Evolutionary conservation across 2,888 invertebrate species (phyloP).

Genomic region (Reticulitermes lucifugus): DNA sequence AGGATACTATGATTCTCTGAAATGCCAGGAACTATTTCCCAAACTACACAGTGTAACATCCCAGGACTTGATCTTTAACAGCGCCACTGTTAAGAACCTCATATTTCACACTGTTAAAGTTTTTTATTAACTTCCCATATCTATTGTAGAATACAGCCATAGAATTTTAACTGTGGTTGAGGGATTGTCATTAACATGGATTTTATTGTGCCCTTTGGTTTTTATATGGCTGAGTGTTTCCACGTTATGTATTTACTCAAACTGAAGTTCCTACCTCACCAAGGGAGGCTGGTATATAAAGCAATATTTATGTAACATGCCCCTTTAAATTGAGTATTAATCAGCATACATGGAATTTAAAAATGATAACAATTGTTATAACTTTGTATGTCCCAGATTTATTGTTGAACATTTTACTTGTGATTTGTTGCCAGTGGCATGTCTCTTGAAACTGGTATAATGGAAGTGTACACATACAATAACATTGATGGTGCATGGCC

Average conservation of each 20-base stretch:
- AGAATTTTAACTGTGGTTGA: neutral
- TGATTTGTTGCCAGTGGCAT: neutral
- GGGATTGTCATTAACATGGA: neutral
- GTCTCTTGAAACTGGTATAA: neutral
- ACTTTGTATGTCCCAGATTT: neutral
- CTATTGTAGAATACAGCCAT: neutral
- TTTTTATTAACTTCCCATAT: neutral
- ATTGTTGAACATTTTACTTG: neutral
- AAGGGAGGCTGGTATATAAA: constrained; percentile 25
- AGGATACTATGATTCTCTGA: too few species aligned
- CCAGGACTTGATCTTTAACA: too few species aligned
- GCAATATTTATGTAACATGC: neutral
- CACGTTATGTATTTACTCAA: neutral
- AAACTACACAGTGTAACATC: too few species aligned
- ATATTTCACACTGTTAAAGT: too few species aligned
- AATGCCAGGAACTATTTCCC: too few species aligned
- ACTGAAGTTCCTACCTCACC: constrained; percentile 32
- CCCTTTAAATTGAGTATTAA: neutral
- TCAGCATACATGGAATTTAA: neutral
- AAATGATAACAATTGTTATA: neutral
- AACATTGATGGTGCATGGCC: too few species aligned
- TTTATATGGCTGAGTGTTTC: too few species aligned
- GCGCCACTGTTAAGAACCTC: too few species aligned
- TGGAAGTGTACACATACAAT: neutral
- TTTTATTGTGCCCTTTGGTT: too few species aligned